A percentile compares a stretch with the other conserved stretches of the same genome.
These are phyloP conservation scores for Clivina fossor DNA, from an alignment of 2,888 invertebrate species.

Conservation along the genomic window DNA sequence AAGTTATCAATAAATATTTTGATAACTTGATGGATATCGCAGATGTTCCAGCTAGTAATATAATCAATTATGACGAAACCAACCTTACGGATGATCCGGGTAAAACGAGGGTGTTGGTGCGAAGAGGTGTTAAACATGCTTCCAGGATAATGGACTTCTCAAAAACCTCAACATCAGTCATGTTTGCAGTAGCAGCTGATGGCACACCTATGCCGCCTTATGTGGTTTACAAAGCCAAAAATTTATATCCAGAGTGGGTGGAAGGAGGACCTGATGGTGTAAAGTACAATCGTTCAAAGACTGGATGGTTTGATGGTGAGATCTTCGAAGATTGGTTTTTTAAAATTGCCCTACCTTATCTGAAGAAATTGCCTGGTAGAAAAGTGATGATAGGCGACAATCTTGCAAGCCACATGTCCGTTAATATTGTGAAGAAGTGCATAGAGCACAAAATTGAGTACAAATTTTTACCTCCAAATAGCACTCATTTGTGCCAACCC, in stretches of 20 bases:
- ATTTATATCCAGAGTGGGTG: constrained; percentile 43
- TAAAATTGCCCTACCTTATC: constrained; percentile 39
- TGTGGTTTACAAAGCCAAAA: constrained; percentile 43
- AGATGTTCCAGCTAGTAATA: no score
- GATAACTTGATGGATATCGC: no score
- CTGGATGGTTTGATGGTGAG: constrained; percentile 46
- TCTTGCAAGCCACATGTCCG: constrained; percentile 42
- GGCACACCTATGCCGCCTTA: constrained; percentile 43
- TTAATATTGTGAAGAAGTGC: constrained; percentile 42
- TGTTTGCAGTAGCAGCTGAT: constrained; percentile 42
- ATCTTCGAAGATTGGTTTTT: constrained; percentile 41
- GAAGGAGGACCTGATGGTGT: constrained; percentile 43
- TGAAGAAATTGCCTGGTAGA: constrained; percentile 39
- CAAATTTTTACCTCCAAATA: constrained; percentile 39
- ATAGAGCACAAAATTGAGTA: constrained; percentile 44
- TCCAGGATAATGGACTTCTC: constrained; percentile 24
- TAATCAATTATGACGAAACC: constrained; percentile 47
- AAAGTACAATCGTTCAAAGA: constrained; percentile 42
- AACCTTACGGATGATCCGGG: constrained; percentile 44
- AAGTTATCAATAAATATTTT: no score
- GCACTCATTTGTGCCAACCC: constrained; percentile 42
- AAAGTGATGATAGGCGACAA: constrained; percentile 47
- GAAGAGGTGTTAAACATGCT: constrained; percentile 20
- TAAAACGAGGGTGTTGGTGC: constrained; percentile 14
- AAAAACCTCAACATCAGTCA: constrained; percentile 38